Percentiles rank a stretch among this genome's conserved stretches.
Evolutionary conservation across 2,888 invertebrate genomes (phyloP).

Genomic region (Mamestra brassicae): DNA sequence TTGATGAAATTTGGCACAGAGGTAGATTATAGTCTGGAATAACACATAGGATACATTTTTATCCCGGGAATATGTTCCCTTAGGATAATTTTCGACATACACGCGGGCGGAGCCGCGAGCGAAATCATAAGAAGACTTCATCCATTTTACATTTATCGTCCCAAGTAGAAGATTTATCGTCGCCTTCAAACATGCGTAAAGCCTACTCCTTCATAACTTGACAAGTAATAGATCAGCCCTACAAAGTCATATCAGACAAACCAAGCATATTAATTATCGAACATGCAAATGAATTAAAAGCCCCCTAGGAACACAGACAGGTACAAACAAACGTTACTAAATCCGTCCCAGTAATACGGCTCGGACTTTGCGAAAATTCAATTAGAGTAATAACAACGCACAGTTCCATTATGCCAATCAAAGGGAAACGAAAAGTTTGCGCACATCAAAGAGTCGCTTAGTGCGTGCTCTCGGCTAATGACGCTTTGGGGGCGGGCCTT

Average conservation of each 20-base stretch:
- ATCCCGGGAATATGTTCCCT: no score
- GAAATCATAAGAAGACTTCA: background rate
- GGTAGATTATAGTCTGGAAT: no score
- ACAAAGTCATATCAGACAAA: constrained; percentile 40
- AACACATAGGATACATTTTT: no score
- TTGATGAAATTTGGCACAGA: no score
- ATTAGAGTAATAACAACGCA: constrained; percentile 88
- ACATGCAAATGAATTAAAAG: constrained; percentile 59
- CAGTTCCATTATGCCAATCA: constrained; percentile 89
- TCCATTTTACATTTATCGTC: background rate
- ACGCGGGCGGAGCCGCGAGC: no score
- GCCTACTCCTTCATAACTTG: background rate
- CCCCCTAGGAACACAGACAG: constrained; percentile 55
- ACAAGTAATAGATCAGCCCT: background rate
- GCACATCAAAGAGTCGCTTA: constrained; percentile 88
- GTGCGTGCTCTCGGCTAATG: constrained; percentile 79
- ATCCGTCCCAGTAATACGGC: constrained; percentile 63
- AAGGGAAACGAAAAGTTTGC: constrained; percentile 88
- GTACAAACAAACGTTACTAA: constrained; percentile 69
- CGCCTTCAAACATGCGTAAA: no score
- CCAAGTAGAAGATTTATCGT: background rate
- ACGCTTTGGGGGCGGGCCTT: constrained; percentile 73
- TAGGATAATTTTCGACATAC: no score
- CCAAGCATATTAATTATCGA: constrained; percentile 53
- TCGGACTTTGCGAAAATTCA: constrained; percentile 85